Conservation (phyloP, 2,888 invertebrate genomes). For the Stenchaetothrips biformis region DNA sequence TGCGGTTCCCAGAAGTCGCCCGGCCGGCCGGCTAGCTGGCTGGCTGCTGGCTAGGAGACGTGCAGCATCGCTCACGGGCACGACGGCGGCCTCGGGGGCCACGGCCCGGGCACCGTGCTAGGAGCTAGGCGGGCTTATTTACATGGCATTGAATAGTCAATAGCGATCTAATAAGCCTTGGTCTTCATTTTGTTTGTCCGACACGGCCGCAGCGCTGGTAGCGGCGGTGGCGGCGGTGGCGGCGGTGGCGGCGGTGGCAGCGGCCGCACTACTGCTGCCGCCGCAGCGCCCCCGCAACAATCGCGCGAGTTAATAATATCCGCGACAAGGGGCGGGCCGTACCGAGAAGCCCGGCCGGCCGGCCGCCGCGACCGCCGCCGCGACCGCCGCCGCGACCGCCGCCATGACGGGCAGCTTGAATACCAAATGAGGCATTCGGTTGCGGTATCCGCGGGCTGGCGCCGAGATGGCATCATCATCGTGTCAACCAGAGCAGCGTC, state of each 20-base stretch:
- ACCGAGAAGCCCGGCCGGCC: too few species aligned
- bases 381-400: too few species aligned
- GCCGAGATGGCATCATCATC: too few species aligned
- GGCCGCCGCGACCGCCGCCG: too few species aligned
- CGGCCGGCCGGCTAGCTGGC: background rate
- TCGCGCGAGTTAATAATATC: too few species aligned
- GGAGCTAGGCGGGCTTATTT: background rate
- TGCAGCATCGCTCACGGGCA: background rate
- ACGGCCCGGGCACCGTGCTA: background rate
- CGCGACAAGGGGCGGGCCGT: too few species aligned
- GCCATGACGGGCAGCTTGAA: too few species aligned
- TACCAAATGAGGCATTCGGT: too few species aligned
- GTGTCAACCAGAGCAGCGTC: too few species aligned
- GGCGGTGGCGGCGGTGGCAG: background rate
- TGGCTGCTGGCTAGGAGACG: background rate
- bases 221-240: background rate
- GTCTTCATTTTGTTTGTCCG: background rate
- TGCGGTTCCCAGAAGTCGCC: background rate
- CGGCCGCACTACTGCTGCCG: background rate
- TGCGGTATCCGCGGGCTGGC: too few species aligned
- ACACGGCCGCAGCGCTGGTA: background rate
- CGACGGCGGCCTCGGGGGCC: background rate
- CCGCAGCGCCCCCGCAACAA: background rate
- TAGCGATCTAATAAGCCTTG: slow-evolving; percentile 10
- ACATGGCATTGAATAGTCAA: slow-evolving; percentile 23